These are phyloP conservation scores for Acridotheres tristis DNA, from an alignment of 2,797 vertebrate genomes.

Conservation along the genomic window DNA sequence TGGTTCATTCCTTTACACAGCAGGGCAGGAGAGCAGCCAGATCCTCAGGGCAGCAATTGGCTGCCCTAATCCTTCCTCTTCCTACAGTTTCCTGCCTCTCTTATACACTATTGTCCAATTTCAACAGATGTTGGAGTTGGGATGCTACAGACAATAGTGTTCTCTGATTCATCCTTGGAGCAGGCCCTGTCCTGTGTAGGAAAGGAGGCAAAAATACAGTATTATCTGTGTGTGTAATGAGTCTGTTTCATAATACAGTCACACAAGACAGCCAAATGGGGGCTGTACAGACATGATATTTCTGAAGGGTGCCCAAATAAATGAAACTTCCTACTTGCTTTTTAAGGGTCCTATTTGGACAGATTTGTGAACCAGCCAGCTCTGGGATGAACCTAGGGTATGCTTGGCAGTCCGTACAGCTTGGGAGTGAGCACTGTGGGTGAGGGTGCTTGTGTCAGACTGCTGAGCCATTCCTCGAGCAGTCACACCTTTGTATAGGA, in stretches of 20 bases:
- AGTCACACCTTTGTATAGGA: not conserved
- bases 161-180: conserved; percentile 57
- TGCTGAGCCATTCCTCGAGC: not conserved
- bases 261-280: not conserved
- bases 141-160: conserved; percentile 34
- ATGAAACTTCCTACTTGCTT: not conserved
- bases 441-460: not conserved
- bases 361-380: not conserved
- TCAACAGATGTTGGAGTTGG: conserved; percentile 22
- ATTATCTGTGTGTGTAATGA: not conserved
- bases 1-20: not conserved
- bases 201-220: conserved; percentile 4
- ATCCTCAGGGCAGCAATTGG: conserved; percentile 16
- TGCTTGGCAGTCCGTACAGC: not conserved
- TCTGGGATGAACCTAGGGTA: not conserved
- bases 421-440: not conserved
- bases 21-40: not conserved
- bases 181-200: conserved; percentile 49
- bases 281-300: not conserved
- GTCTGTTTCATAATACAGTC: conserved; percentile 29
- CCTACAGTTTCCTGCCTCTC: conserved; percentile 1
- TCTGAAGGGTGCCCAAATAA: conserved; percentile 5
- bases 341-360: not conserved
- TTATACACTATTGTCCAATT: not conserved
- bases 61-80: conserved; percentile 34